Percentiles rank a stretch among this genome's conserved stretches.
These are phyloP conservation scores for Hormaphis cornu DNA, from an alignment of 1,140 invertebrate genomes.

Conservation along the genomic window DNA sequence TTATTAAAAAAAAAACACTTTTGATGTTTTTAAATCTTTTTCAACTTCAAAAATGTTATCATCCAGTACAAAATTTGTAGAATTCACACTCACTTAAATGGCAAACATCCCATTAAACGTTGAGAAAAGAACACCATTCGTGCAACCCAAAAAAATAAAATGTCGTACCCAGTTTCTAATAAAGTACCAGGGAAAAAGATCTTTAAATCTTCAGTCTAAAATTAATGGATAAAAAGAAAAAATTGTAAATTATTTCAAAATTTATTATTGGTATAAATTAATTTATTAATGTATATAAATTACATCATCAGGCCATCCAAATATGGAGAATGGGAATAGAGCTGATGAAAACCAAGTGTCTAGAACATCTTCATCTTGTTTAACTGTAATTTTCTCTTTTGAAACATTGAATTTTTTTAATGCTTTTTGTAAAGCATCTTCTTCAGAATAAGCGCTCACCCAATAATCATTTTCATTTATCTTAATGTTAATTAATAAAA, in stretches of 20 bases:
- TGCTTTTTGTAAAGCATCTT: conserved; percentile 80
- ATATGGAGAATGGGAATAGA: conserved; percentile 92
- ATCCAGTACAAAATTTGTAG: background rate
- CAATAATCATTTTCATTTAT: conserved; percentile 67
- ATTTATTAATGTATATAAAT: background rate
- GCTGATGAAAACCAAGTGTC: conserved; percentile 99
- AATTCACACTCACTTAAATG: conserved; percentile 63
- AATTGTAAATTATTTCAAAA: background rate
- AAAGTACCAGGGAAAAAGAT: conserved; percentile 89
- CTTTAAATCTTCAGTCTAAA: conserved; percentile 51
- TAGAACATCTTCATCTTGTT: conserved; percentile 90
- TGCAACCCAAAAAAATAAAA: conserved; percentile 99
- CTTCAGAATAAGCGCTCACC: conserved; percentile 76
- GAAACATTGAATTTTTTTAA: conserved; percentile 64
- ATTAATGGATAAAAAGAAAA: conserved; percentile 35
- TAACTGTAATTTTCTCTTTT: conserved; percentile 56
- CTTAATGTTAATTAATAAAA: no score
- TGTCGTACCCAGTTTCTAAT: conserved; percentile 95
- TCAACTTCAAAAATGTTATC: background rate
- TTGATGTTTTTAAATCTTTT: background rate
- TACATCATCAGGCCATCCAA: conserved; percentile 91
- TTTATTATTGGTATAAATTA: background rate
- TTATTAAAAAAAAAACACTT: no score
- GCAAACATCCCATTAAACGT: conserved; percentile 79
- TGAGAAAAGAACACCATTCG: conserved; percentile 97